Evolutionary conservation across 2,797 vertebrate species (phyloP).

Genomic region (Sphenodon punctatus): DNA sequence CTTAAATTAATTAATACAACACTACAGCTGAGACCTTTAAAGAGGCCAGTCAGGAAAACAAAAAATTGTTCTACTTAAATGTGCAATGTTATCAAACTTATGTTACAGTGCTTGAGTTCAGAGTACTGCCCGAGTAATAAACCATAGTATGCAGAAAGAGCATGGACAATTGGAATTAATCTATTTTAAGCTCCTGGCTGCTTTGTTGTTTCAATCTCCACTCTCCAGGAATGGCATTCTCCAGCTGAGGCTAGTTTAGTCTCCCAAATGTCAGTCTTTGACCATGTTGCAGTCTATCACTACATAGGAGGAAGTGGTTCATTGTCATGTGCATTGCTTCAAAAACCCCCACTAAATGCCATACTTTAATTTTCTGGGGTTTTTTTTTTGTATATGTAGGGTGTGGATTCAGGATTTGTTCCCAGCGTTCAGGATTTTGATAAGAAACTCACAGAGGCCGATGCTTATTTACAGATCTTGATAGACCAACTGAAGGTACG

Average conservation of each 20-base stretch:
- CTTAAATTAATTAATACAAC: too few relatives aligned
- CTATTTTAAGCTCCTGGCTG: neutral
- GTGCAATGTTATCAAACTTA: too few relatives aligned
- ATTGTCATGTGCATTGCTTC: neutral
- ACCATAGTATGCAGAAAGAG: neutral
- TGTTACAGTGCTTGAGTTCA: too few relatives aligned
- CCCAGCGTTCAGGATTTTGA: slow-evolving; percentile 98
- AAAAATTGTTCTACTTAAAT: neutral
- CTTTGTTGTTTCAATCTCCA: too few relatives aligned
- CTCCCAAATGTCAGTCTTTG: too few relatives aligned
- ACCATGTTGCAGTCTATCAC: too few relatives aligned
- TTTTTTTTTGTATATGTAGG: slow-evolving; percentile 76
- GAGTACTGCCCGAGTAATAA: too few relatives aligned
- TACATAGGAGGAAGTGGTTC: neutral
- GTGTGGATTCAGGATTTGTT: slow-evolving; percentile 94
- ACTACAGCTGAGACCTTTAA: neutral
- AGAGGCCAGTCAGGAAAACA: neutral
- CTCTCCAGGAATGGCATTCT: too few relatives aligned
- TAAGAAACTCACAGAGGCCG: slow-evolving; percentile 97
- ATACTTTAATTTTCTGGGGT: neutral
- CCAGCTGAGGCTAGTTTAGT: too few relatives aligned
- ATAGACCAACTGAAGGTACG: slow-evolving; percentile 97
- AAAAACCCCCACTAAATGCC: neutral
- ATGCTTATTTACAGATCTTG: slow-evolving; percentile 97
- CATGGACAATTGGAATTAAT: neutral